Base-by-base conservation (phyloP, 2,888 invertebrate species). In the Halictus quadricinctus region DNA sequence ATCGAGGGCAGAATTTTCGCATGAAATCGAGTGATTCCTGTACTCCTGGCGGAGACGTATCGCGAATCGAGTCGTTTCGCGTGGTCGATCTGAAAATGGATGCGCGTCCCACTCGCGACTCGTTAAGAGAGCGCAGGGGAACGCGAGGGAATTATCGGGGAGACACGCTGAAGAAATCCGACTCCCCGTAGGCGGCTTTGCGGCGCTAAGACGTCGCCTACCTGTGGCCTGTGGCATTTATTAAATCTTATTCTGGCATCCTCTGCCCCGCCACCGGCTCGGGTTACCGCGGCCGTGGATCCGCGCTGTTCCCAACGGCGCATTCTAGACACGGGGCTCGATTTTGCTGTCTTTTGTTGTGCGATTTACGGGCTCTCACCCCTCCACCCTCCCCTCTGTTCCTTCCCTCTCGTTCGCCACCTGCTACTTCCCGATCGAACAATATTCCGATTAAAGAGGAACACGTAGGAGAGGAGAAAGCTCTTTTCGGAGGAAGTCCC, bases 171-270 rank as follows among this genome's bases (percentile, higher is more conserved):
- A 69, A 85, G 91, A 91, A 92, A 91, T 92, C 90, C 76, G 90
- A 91, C 87, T 92, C 89, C 83, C 84, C 85, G 84, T 88, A 88
- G 89, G 90, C 88, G 88, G 88, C 87, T 90, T 89, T 89, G 87
- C 91, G 87, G 89, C 86, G 90, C 87, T 88, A 89, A 90, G 88
- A 90, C 88, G 88, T 92, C 90, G 90, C 88, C 90, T 91, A 90
- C 91, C 92, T 90, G 92, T 82, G 86, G 81, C 89, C 88, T 88
- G 84, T 85, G 87, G 89, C 91, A 92, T 93, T 93, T 94, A 93
- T 94, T 93, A 93, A 94, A 94, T 94, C 93, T 92, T 88, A 87
- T 91, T 91, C 91, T 90, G 89, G 87, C 91, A 93, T 92, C 91
- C 91, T 87, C 86, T 79, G 79, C 74, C 72, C 78, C 80, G 64